Evolutionary conservation across 1,140 invertebrate species (phyloP), one percentile per base, ranked within the genome.

Genomic region (Polypedilum vanderplanki): DNA sequence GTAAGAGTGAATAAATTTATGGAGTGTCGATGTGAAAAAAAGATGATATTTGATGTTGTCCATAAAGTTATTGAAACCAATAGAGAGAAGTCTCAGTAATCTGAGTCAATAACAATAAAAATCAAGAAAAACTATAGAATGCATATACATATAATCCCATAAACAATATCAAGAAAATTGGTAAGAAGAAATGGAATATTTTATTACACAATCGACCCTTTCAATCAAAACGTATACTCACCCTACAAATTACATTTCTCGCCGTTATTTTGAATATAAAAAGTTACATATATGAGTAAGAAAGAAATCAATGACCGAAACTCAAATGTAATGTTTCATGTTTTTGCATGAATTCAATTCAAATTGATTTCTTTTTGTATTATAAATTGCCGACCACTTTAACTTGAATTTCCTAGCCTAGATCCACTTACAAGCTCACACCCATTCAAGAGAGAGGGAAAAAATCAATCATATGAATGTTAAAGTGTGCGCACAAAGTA

Each of bases 11-110:
- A 8, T 67, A 17, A 70, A 70, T 70, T 70, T 70, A 70, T 70
- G 18, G 65, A 70, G 8, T 18, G 65, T 8, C 65, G 17, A 22
- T n/a, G 64, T 33, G 18, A 18, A 2, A 33, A 33, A 20, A 70
- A 22, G 20, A 8, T 18, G 65, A 70, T 70, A n/a, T 18, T 57
- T n/a, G 46, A 33, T 70, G 5, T 70, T 20, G 65, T 70, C 65
- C 65, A 70, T 70, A 70, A 70, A 70, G 18, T 20, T 70, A 70
- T 70, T 70, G 65, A 70, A 70, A 57, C 12, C 46, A 57, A 15
- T 57, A 57, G 41, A 8, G 41, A 57, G 46, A 57, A 57, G 46
- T 57, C 9, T 12, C 15, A 33, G 46, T 57, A 57, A 57, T 57
- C 46, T 57, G 46, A 57, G 46, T n/a, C 12, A 57, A 57, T n/a